phyloP scores from a whole-genome alignment of 2,797 vertebrate species.

The Ciconia nigra region DNA sequence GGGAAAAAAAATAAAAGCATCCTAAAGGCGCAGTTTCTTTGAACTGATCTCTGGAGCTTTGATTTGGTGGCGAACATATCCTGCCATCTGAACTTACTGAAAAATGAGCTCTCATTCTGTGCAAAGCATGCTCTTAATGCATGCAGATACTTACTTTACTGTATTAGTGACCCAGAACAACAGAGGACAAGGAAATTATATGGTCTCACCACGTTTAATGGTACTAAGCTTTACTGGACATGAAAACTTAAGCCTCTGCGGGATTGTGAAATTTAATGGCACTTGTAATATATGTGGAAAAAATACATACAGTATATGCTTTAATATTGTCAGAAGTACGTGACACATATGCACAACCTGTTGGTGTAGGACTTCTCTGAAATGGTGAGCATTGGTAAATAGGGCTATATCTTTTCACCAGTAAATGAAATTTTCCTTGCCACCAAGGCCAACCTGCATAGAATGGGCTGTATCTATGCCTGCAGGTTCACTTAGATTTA shows the following conservation, averaged over 20 bases:
- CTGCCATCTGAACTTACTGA: background rate
- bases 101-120: background rate
- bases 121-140: background rate
- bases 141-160: background rate
- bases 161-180: background rate
- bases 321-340: background rate
- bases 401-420: background rate
- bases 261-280: background rate
- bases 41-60: slow-evolving; percentile 16
- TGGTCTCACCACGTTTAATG: background rate
- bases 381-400: background rate
- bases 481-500: background rate
- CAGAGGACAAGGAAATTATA: background rate
- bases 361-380: background rate
- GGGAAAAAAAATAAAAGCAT: background rate
- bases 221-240: background rate
- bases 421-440: background rate
- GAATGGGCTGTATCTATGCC: background rate
- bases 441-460: background rate
- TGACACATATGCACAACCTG: background rate
- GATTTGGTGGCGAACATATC: background rate
- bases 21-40: background rate
- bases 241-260: background rate
- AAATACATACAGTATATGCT: background rate
- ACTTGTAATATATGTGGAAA: background rate